Conservation (phyloP, 1,140 invertebrate species). For the Oscheius sp. region DNA sequence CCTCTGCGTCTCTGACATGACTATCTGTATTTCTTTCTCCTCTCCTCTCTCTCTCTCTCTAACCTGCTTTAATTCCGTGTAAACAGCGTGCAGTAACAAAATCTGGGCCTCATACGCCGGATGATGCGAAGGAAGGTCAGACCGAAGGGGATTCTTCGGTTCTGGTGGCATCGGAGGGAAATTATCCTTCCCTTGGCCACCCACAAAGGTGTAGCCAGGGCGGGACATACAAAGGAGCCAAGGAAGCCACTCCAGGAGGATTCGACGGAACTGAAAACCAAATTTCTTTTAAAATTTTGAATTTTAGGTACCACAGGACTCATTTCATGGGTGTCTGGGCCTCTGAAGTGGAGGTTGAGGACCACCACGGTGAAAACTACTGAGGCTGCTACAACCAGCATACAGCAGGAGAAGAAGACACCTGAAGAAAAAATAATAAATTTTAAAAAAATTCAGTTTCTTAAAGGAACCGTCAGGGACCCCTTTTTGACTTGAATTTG, state of each 20-base stretch:
- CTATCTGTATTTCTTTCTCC: background rate
- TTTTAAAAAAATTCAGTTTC: too few species aligned
- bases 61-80: conserved; percentile 26
- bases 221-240: conserved; percentile 88
- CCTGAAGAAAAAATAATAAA: too few species aligned
- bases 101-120: conserved; percentile 37
- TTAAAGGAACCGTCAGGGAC: too few species aligned
- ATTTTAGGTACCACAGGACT: conserved; percentile 66
- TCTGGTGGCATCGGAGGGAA: conserved; percentile 9
- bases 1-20: background rate
- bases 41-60: background rate
- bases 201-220: conserved; percentile 74
- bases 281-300: background rate
- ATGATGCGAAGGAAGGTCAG: conserved; percentile 23
- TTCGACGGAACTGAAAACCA: conserved; percentile 74
- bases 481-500: too few species aligned
- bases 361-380: conserved; percentile 97
- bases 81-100: conserved; percentile 29
- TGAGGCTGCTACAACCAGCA: conserved; percentile 98
- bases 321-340: conserved; percentile 88
- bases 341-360: conserved; percentile 96
- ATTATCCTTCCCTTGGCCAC: conserved; percentile 23
- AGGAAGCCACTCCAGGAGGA: conserved; percentile 92
- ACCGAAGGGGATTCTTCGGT: conserved; percentile 28
- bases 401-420: conserved; percentile 99